These are phyloP conservation scores for Chaetodon trifasciatus DNA, from an alignment of 2,797 vertebrate genomes.

Conservation along the genomic window DNA sequence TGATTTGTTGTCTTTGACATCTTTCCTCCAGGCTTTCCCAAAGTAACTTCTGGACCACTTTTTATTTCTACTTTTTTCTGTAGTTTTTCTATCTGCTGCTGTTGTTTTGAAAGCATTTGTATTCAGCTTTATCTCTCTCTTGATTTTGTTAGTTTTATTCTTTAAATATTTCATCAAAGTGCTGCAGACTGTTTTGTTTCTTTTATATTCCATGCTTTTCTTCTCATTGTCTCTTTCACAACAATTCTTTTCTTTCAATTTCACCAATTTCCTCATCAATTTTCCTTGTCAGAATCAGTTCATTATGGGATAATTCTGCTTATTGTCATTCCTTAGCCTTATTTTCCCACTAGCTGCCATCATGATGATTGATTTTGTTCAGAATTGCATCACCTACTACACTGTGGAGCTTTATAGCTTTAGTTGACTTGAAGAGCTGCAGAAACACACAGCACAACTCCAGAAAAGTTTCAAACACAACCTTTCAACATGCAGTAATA, in stretches of 20 bases:
- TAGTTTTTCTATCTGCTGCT: background rate
- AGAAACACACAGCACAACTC: conserved; percentile 5
- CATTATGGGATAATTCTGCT: background rate
- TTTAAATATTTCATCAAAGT: background rate
- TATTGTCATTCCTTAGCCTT: background rate
- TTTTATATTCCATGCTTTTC: background rate
- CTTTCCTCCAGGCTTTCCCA: conserved; percentile 26
- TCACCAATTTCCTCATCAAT: background rate
- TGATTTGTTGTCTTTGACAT: conserved; percentile 41
- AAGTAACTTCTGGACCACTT: conserved; percentile 28
- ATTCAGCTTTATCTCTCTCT: background rate
- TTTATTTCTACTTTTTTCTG: background rate
- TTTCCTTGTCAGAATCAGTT: background rate
- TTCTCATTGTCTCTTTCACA: background rate
- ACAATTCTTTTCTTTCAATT: background rate
- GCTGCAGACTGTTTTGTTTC: background rate
- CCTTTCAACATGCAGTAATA: background rate
- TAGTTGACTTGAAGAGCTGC: background rate
- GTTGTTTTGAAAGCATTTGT: background rate
- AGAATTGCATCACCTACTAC: conserved; percentile 1
- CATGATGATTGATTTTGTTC: conserved; percentile 21
- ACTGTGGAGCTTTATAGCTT: background rate
- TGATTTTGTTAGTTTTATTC: background rate
- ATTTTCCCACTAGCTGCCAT: background rate
- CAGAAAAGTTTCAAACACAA: background rate